phyloP scores from a whole-genome alignment of 2,113 vertebrate species.

The Myrmecobius fasciatus region DNA sequence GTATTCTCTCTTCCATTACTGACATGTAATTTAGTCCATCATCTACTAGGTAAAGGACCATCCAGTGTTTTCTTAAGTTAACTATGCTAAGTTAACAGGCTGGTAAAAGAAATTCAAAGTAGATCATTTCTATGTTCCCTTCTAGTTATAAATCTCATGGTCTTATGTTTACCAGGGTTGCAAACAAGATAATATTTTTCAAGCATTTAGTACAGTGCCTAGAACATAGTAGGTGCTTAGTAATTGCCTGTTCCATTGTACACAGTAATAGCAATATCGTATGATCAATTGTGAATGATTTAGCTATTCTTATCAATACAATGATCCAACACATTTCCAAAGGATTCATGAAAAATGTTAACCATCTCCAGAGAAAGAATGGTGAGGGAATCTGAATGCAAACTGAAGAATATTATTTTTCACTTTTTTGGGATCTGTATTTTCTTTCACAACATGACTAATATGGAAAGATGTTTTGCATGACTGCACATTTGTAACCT shows the following conservation, averaged over 20 bases:
- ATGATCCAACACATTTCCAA: background rate
- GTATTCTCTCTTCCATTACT: background rate
- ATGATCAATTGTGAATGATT: background rate
- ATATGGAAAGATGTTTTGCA: background rate
- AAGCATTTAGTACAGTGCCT: background rate
- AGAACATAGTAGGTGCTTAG: background rate
- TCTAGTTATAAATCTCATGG: background rate
- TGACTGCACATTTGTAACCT: background rate
- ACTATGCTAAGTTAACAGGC: background rate
- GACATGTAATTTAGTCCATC: constrained; percentile 40
- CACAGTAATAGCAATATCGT: background rate
- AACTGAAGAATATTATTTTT: background rate
- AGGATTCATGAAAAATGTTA: background rate
- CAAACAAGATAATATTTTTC: background rate
- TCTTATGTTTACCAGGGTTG: background rate
- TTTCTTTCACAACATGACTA: background rate
- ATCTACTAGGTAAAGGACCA: constrained; percentile 14
- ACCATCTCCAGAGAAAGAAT: background rate
- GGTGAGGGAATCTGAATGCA: background rate
- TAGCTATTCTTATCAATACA: background rate
- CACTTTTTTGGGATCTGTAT: background rate
- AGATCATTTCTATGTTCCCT: background rate
- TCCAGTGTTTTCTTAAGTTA: background rate
- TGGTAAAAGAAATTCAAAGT: constrained; percentile 8
- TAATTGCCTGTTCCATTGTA: background rate